Conservation (phyloP, 2,888 invertebrate genomes). For the Pinctada fucata region DNA sequence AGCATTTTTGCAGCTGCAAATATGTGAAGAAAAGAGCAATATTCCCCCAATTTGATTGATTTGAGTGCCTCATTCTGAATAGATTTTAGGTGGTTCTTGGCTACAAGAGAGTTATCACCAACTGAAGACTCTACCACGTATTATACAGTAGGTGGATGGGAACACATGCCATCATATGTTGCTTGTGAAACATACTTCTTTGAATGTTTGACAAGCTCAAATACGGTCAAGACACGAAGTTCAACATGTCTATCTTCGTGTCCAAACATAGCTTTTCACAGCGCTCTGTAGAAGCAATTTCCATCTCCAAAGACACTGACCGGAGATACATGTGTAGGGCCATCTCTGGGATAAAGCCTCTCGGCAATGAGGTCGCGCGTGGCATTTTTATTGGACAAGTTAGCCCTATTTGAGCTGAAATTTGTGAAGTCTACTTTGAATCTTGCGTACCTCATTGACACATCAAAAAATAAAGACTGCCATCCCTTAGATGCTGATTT, state of each 20-base stretch:
- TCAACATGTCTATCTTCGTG: constrained; percentile 19
- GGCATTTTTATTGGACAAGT: not conserved
- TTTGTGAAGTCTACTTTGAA: not conserved
- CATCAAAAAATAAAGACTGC: not conserved
- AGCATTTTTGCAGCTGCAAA: constrained; percentile 16
- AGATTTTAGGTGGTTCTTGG: constrained; percentile 7
- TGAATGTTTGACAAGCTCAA: constrained; percentile 9
- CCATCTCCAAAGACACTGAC: constrained; percentile 4
- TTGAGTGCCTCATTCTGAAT: constrained; percentile 13
- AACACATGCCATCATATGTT: constrained; percentile 20
- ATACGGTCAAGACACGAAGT: constrained; percentile 10
- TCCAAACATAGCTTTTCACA: constrained; percentile 9
- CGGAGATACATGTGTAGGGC: constrained; percentile 3
- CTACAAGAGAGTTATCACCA: not conserved
- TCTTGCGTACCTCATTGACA: not conserved
- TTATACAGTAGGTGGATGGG: constrained; percentile 7
- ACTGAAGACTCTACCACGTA: constrained; percentile 10
- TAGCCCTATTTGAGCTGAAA: not conserved
- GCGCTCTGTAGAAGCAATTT: not conserved
- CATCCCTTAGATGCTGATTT: not conserved
- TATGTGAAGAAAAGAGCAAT: constrained; percentile 9
- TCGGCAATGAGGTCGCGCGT: not conserved
- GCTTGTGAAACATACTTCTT: constrained; percentile 11
- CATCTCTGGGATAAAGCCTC: constrained; percentile 12
- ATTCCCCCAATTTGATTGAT: constrained; percentile 11